These are phyloP conservation scores for Halyomorpha halys DNA, from an alignment of 1,140 invertebrate species.

Conservation along the genomic window DNA sequence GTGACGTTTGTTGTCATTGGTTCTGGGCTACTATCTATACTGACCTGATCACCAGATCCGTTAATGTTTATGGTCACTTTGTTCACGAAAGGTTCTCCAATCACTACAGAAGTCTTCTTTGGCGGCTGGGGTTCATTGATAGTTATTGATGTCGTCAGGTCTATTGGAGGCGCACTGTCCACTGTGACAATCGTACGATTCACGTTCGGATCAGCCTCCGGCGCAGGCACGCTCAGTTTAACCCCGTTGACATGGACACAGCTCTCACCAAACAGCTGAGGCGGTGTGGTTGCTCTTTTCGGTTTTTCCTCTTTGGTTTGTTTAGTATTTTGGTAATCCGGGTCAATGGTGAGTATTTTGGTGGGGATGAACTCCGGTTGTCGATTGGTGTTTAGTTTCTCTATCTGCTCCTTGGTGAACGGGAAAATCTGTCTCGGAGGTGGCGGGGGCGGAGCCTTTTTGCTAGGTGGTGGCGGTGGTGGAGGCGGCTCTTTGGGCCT, in stretches of 20 bases:
- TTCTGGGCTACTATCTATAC: slow-evolving; percentile 30
- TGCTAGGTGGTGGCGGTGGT: slow-evolving; percentile 34
- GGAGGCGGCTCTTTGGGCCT: slow-evolving; percentile 37
- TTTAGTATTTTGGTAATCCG: slow-evolving; percentile 9
- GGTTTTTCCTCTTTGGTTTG: slow-evolving; percentile 8
- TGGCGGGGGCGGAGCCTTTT: slow-evolving; percentile 27
- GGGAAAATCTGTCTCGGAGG: slow-evolving; percentile 33
- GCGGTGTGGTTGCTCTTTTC: slow-evolving; percentile 6
- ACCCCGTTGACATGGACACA: slow-evolving; percentile 13
- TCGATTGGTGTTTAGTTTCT: slow-evolving; percentile 25
- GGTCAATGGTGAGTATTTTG: slow-evolving; percentile 21
- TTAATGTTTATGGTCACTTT: slow-evolving; percentile 34
- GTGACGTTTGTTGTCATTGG: slow-evolving; percentile 14
- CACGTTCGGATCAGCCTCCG: background rate
- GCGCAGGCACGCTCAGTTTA: slow-evolving; percentile 17
- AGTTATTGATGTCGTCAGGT: slow-evolving; percentile 25
- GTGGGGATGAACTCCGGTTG: slow-evolving; percentile 22
- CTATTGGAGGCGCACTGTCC: background rate
- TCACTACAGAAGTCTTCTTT: slow-evolving; percentile 27
- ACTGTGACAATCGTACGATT: slow-evolving; percentile 26
- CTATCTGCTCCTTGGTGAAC: slow-evolving; percentile 29
- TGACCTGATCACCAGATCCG: slow-evolving; percentile 21
- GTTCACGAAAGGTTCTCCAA: slow-evolving; percentile 27
- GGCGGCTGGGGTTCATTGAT: slow-evolving; percentile 7
- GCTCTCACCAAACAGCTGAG: background rate